Percentiles rank a stretch among this genome's conserved stretches.
Conservation (phyloP, 2,797 vertebrate genomes). For the Geotrypetes seraphini region DNA sequence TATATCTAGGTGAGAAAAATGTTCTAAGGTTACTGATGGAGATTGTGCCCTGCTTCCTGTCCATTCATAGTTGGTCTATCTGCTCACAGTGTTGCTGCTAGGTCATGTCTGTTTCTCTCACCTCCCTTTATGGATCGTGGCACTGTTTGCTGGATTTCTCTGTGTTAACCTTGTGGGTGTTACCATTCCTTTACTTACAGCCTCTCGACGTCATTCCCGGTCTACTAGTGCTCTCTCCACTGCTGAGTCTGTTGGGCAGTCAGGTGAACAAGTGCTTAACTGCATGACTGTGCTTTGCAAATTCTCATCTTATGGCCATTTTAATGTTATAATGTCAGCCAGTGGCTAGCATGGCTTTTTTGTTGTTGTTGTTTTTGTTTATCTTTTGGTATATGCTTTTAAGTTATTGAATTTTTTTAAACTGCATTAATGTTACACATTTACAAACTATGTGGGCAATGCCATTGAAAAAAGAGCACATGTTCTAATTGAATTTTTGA, state of each 20-base stretch:
- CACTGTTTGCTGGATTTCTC: constrained; percentile 42
- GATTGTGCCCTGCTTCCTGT: constrained; percentile 24
- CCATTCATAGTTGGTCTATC: constrained; percentile 38
- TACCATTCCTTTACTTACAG: constrained; percentile 79
- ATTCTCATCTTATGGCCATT: constrained; percentile 27
- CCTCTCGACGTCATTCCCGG: constrained; percentile 97
- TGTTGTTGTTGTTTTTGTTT: constrained; percentile 27
- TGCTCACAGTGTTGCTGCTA: constrained; percentile 24
- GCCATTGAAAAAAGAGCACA: neutral
- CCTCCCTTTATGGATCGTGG: constrained; percentile 30
- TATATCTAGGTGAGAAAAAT: neutral
- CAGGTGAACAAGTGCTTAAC: constrained; percentile 89
- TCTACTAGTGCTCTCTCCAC: constrained; percentile 97
- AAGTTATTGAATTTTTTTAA: constrained; percentile 39
- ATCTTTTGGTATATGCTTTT: constrained; percentile 27
- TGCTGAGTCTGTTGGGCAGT: constrained; percentile 91
- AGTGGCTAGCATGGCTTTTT: constrained; percentile 57
- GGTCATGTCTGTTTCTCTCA: constrained; percentile 36
- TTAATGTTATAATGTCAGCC: constrained; percentile 32
- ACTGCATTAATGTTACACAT: too few species aligned
- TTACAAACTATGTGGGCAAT: too few species aligned
- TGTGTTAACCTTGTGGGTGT: constrained; percentile 76
- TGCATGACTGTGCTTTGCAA: constrained; percentile 65
- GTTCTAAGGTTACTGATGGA: constrained; percentile 1
- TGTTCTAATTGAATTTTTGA: too few species aligned